Conservation (phyloP, 1,140 invertebrate species). For the Penaeus japonicus region DNA sequence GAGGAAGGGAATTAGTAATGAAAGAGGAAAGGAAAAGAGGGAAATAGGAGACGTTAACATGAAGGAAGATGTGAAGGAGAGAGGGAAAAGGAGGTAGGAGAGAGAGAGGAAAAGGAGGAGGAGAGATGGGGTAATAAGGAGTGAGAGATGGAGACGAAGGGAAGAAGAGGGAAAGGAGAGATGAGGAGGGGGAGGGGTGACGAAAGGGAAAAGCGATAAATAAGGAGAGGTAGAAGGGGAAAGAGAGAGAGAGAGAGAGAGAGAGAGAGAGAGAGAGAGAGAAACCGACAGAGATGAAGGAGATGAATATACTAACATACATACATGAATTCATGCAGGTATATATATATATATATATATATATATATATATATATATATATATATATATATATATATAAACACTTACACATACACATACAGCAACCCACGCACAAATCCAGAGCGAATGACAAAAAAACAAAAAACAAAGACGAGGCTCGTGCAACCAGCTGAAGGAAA, state of each 20-base stretch:
- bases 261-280: neutral
- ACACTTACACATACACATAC: neutral
- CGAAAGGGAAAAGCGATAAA: neutral
- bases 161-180: neutral
- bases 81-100: neutral
- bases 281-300: neutral
- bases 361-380: neutral
- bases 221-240: neutral
- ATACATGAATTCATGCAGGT: neutral
- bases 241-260: neutral
- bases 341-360: neutral
- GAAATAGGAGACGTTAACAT: neutral
- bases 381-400: slow-evolving; percentile 20
- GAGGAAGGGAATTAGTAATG: neutral
- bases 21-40: neutral
- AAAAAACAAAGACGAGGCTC: neutral
- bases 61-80: no score
- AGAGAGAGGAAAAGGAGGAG: neutral
- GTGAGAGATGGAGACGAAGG: neutral
- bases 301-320: neutral
- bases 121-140: neutral
- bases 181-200: neutral
- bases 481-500: neutral
- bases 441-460: neutral
- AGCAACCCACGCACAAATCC: neutral